phyloP scores from a whole-genome alignment of 1,140 invertebrate genomes.

The Heliconius nattereri region DNA sequence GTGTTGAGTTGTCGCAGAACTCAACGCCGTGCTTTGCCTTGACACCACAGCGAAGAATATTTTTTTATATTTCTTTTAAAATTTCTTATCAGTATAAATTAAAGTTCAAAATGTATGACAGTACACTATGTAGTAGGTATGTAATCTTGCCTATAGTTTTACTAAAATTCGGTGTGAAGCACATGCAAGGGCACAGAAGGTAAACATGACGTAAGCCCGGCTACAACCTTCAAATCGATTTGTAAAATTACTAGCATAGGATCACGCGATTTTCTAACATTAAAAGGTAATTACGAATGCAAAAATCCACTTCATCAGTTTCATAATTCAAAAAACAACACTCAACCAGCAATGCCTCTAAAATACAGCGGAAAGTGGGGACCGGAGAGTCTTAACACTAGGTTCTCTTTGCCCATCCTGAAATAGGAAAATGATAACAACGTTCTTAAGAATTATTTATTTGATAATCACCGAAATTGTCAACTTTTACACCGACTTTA shows the following conservation, averaged over 20 bases:
- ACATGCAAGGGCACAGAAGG: slow-evolving; percentile 52
- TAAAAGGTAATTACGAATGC: slow-evolving; percentile 20
- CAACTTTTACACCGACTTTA: not conserved
- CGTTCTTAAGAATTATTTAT: not conserved
- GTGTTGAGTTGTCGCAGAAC: too few species aligned
- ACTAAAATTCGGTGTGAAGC: slow-evolving; percentile 34
- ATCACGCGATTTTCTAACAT: slow-evolving; percentile 56
- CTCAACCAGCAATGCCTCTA: too few species aligned
- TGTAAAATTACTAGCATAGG: slow-evolving; percentile 53
- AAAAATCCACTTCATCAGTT: not conserved
- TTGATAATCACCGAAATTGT: not conserved
- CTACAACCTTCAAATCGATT: slow-evolving; percentile 67
- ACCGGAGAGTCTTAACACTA: too few species aligned
- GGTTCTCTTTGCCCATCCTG: too few species aligned
- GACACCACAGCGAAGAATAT: too few species aligned
- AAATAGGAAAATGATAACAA: not conserved
- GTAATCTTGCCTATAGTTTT: not conserved
- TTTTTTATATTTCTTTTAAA: too few species aligned
- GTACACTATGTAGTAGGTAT: not conserved
- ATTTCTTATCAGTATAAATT: too few species aligned
- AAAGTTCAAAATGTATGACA: too few species aligned
- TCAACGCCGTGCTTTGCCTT: too few species aligned
- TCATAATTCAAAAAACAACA: too few species aligned
- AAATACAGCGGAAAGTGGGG: too few species aligned
- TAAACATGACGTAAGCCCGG: slow-evolving; percentile 60